Conservation (phyloP, 2,797 vertebrate species). For the Oreochromis mossambicus region DNA sequence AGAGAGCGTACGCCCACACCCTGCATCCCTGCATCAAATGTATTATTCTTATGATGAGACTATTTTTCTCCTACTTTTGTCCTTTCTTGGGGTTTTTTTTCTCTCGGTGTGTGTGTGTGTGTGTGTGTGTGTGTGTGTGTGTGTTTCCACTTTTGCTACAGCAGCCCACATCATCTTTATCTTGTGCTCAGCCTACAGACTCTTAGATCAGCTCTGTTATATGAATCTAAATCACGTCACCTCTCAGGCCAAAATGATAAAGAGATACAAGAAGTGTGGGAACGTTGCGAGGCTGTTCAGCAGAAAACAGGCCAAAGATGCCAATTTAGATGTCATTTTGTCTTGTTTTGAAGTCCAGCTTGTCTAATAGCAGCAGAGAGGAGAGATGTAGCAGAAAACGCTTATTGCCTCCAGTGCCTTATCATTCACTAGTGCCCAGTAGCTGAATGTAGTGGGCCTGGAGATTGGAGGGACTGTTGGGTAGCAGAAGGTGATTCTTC, state of each 20-base stretch:
- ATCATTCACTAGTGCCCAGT: conserved; percentile 21
- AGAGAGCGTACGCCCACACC: background rate
- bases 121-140: background rate
- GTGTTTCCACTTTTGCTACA: background rate
- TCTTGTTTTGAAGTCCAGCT: conserved; percentile 44
- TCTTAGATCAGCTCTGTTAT: background rate
- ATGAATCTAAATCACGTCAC: conserved; percentile 13
- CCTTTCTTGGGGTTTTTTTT: background rate
- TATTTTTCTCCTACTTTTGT: background rate
- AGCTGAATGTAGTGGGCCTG: conserved; percentile 6
- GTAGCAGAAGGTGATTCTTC: conserved; percentile 42
- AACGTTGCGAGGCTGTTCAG: background rate
- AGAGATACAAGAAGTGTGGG: background rate
- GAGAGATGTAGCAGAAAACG: conserved; percentile 20
- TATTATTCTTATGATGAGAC: background rate
- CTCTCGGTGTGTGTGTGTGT: background rate
- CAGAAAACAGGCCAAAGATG: conserved; percentile 31
- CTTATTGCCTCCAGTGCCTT: conserved; percentile 26
- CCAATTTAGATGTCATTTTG: conserved; percentile 56
- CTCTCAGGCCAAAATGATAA: conserved; percentile 15
- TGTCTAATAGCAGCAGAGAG: conserved; percentile 29
- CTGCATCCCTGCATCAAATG: background rate
- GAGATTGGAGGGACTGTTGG: background rate
- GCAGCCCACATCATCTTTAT: background rate
- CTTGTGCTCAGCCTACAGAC: background rate